These are phyloP conservation scores for Pseudobourletiella spinata DNA, from an alignment of 1,140 invertebrate species.

Conservation along the genomic window DNA sequence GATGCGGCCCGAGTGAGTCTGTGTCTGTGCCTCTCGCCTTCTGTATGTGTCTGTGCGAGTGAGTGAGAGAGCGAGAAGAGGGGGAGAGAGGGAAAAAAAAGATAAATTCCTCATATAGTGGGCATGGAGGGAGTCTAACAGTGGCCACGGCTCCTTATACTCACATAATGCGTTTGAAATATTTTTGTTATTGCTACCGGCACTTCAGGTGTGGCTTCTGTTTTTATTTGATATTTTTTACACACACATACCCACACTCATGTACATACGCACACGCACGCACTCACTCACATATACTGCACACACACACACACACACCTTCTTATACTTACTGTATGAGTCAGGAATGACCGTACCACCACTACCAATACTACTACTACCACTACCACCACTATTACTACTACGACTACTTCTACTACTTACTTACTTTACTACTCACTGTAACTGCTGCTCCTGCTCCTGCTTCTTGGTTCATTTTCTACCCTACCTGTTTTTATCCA, in stretches of 20 bases:
- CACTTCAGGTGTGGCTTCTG: conserved; percentile 7
- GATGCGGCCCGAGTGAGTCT: too few species aligned
- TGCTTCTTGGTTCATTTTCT: background rate
- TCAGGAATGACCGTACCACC: too few species aligned
- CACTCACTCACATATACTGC: too few species aligned
- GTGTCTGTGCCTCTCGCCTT: too few species aligned
- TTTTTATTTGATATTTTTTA: conserved; percentile 8
- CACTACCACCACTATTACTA: too few species aligned
- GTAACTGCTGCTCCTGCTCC: background rate
- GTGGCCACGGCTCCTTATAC: background rate
- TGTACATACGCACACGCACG: too few species aligned
- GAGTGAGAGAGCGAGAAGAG: background rate
- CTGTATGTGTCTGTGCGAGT: too few species aligned
- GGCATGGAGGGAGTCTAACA: background rate
- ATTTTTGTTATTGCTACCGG: conserved; percentile 9
- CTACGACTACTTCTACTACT: too few species aligned
- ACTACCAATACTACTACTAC: too few species aligned
- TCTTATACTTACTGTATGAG: too few species aligned
- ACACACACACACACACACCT: too few species aligned
- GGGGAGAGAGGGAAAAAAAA: background rate
- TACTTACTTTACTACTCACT: background rate
- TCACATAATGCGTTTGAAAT: conserved; percentile 5
- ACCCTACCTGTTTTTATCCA: background rate
- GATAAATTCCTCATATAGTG: background rate
- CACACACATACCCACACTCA: too few species aligned